phyloP scores from a whole-genome alignment of 1,140 invertebrate genomes.

The Polyergus mexicanus region DNA sequence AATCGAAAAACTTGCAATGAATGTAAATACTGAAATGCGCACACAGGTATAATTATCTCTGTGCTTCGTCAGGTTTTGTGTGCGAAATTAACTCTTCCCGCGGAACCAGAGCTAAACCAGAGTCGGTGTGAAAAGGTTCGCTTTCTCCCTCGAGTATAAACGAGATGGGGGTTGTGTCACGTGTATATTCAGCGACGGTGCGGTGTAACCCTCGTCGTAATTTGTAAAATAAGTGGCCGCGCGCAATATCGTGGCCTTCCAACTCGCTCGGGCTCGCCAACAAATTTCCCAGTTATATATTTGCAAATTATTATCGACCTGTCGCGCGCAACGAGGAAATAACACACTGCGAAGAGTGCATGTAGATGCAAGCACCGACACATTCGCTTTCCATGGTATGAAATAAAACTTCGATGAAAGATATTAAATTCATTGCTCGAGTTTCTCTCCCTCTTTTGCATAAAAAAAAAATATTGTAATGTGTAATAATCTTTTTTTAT shows the following conservation, averaged over 20 bases:
- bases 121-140: constrained; percentile 36
- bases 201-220: constrained; percentile 52
- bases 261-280: constrained; percentile 28
- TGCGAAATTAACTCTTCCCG: constrained; percentile 46
- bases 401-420: not conserved
- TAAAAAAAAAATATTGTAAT: constrained; percentile 1
- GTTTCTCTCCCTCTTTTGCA: not conserved
- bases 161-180: constrained; percentile 36
- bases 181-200: constrained; percentile 42
- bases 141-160: constrained; percentile 46
- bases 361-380: constrained; percentile 8
- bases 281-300: constrained; percentile 56
- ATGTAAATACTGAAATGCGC: constrained; percentile 16
- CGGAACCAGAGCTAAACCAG: constrained; percentile 36
- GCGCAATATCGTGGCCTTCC: constrained; percentile 13
- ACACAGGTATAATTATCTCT: constrained; percentile 38
- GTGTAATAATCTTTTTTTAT: not conserved
- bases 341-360: not conserved
- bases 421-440: constrained; percentile 12
- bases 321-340: constrained; percentile 27
- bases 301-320: constrained; percentile 60
- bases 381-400: not conserved
- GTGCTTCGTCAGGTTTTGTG: constrained; percentile 29
- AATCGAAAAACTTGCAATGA: constrained; percentile 44
- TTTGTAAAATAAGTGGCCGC: constrained; percentile 59